A percentile compares a stretch with the other conserved stretches of the same genome.
These are phyloP conservation scores for Hermaeophaga mercurialis DNA, from an alignment of 2,888 invertebrate species.

Conservation along the genomic window DNA sequence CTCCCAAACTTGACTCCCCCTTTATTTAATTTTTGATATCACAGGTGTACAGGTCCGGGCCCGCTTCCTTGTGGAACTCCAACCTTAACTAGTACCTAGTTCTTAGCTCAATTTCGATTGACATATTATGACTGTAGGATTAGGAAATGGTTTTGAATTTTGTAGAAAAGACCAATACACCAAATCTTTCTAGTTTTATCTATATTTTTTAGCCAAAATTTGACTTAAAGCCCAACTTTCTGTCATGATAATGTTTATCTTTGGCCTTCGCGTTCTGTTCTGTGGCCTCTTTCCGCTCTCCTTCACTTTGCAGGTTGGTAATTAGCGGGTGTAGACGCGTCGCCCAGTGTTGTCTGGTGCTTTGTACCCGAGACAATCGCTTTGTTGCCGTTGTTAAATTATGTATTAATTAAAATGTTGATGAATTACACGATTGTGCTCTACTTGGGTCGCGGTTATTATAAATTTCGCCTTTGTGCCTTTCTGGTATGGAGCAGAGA, in stretches of 20 bases:
- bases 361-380: conserved; percentile 48
- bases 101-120: no score
- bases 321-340: conserved; percentile 27
- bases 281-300: neutral
- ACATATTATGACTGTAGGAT: no score
- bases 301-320: conserved; percentile 20
- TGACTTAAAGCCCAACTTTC: neutral
- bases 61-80: no score
- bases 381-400: conserved; percentile 55
- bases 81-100: no score
- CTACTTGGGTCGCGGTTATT: conserved; percentile 49
- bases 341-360: conserved; percentile 24
- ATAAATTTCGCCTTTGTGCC: conserved; percentile 53
- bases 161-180: no score
- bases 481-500: conserved; percentile 28
- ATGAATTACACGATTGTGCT: conserved; percentile 55
- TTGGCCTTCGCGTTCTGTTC: neutral
- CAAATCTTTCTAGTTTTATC: no score
- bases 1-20: no score
- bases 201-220: no score
- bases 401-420: conserved; percentile 57
- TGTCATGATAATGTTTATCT: neutral
- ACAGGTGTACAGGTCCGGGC: no score
- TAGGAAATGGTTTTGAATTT: no score
- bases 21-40: no score